Base-by-base conservation (phyloP, 2,797 vertebrate genomes). In the Parotocinclus haroldoi region DNA sequence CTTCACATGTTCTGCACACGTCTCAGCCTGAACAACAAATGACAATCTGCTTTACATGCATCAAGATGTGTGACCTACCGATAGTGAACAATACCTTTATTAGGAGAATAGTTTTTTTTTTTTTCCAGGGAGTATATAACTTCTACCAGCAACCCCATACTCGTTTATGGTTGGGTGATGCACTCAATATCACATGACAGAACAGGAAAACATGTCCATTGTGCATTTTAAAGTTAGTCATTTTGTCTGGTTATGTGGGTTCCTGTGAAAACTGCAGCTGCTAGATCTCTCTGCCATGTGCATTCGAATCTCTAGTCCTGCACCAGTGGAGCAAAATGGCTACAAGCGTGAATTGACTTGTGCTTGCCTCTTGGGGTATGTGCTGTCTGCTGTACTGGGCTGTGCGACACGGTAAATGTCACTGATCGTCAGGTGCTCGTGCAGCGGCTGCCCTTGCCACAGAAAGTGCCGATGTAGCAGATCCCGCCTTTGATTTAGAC, bases 401-500 rank as follows among this genome's bases (percentile, higher is more conserved):
- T 58, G 72, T 66, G 81, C 78, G 72, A 73, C 66, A 57, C 69
- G 54, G 85, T 87, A 91, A 91, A 91, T 91, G 89, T 91, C 89
- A 88, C 76, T 75, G 75, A 78, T 84, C 84, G 81, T 86, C 83
- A 84, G 80, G 53, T 76, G 77, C 78, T 82, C 81, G 80, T 82
- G 82, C 80, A 73, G 71, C 45, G 78, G 78, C 81, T 88, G 89
- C 88, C 87, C 89, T 93, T 92, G 92, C 90, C 88, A 85, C 85
- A 85, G 88, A 93, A 95, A 93, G 89, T 93, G 94, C 92, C 89
- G 91, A 93, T 89, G 82, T 88, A 86, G 91, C 92, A 92, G 91
- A 88, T 91, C 81, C 83, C 85, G 87, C 92, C 88, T 91, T 94
- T 96, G 93, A 98, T 96, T 95, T 95, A 95, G 93, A 92, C 89